These are phyloP conservation scores for Pseudococcus viburni DNA, from an alignment of 2,888 invertebrate genomes.

Conservation along the genomic window DNA sequence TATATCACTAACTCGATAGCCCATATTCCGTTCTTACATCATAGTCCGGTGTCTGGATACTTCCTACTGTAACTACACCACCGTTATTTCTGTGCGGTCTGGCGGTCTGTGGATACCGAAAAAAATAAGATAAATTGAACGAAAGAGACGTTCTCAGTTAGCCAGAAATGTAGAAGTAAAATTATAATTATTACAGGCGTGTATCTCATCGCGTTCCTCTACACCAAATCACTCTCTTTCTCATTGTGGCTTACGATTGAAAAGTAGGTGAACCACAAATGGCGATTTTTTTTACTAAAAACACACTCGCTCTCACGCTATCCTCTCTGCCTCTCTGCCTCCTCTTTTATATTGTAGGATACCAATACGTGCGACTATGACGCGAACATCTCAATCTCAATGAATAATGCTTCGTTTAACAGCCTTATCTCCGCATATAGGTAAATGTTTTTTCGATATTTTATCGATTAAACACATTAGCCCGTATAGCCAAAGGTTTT, in stretches of 20 bases:
- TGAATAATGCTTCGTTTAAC: not conserved
- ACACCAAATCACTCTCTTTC: slow-evolving; percentile 11
- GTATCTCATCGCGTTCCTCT: not conserved
- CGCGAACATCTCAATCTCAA: not conserved
- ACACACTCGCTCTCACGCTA: not conserved
- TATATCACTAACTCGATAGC: slow-evolving; percentile 53
- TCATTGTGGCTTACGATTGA: not conserved
- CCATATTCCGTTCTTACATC: slow-evolving; percentile 54
- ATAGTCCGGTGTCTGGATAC: not conserved
- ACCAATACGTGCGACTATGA: not conserved
- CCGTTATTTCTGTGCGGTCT: slow-evolving; percentile 10
- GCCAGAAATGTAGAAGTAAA: not conserved
- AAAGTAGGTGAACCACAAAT: slow-evolving; percentile 44
- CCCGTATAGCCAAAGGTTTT: not conserved
- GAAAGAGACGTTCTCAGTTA: not conserved
- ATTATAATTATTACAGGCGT: slow-evolving; percentile 37
- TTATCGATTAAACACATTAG: slow-evolving; percentile 36
- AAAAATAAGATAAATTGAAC: not conserved
- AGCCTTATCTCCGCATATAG: not conserved
- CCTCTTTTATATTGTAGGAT: not conserved
- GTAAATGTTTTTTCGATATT: slow-evolving; percentile 35
- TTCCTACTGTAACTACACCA: slow-evolving; percentile 19
- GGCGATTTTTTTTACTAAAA: not conserved
- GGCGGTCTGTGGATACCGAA: not conserved
- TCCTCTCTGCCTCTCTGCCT: not conserved